Conservation (phyloP, 2,113 vertebrate species). For the Sporophila hypoxantha region DNA sequence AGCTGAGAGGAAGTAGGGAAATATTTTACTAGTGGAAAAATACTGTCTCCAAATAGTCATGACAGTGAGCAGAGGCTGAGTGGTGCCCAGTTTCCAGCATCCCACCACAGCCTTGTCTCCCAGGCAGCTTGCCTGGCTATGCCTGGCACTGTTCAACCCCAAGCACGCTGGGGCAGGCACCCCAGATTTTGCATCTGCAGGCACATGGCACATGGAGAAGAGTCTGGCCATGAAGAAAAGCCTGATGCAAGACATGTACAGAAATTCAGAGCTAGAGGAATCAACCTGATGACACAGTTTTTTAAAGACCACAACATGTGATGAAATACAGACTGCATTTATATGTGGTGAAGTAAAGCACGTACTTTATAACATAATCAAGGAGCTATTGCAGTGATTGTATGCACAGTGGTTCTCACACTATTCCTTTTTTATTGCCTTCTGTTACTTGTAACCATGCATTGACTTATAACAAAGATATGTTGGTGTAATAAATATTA, state of each 20-base stretch:
- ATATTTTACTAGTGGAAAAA: constrained; percentile 8
- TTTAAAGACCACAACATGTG: not conserved
- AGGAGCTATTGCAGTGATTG: not conserved
- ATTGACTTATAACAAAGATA: not conserved
- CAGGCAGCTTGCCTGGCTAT: not conserved
- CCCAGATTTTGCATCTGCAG: not conserved
- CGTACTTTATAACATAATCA: not conserved
- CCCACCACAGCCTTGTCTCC: rapidly evolving
- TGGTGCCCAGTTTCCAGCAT: not conserved
- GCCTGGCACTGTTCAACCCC: not conserved
- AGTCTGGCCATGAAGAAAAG: not conserved
- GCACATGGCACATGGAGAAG: not conserved
- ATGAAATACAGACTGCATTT: not conserved
- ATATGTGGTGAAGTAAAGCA: not conserved
- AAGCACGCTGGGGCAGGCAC: not conserved
- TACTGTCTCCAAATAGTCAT: not conserved
- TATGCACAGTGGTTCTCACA: not conserved
- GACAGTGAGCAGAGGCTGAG: not conserved
- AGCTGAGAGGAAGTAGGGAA: not conserved
- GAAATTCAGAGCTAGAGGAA: not conserved
- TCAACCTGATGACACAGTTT: not conserved
- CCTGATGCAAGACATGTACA: not conserved
- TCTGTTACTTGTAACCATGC: not conserved
- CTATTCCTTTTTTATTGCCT: not conserved
- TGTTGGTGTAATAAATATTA: not conserved